Percentiles rank a stretch among this genome's conserved stretches.
Conservation (phyloP, 2,888 invertebrate genomes). For the Drosophila subsilvestris region DNA sequence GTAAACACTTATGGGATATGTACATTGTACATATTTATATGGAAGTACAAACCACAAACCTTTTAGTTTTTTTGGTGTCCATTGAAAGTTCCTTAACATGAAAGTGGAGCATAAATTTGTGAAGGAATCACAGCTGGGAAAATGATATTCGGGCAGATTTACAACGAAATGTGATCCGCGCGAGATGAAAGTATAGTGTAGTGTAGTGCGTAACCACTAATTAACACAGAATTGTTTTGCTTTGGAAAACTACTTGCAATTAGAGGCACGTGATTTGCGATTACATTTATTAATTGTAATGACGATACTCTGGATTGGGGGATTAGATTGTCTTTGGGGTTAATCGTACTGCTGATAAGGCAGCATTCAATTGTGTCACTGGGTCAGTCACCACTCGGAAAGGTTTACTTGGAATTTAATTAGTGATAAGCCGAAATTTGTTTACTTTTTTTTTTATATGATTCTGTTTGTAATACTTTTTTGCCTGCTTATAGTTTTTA, state of each 20-base stretch:
- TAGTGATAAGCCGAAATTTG: conserved; percentile 11
- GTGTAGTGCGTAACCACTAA: conserved; percentile 32
- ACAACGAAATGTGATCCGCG: conserved; percentile 26
- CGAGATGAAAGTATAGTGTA: background rate
- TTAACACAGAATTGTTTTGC: conserved; percentile 35
- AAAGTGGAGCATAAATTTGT: conserved; percentile 81
- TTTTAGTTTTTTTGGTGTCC: conserved; percentile 82
- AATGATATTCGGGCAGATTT: conserved; percentile 71
- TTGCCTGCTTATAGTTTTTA: conserved; percentile 46
- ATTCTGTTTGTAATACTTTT: conserved; percentile 9
- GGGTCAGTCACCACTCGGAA: conserved; percentile 29
- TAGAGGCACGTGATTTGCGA: conserved; percentile 66
- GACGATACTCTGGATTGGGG: conserved; percentile 11
- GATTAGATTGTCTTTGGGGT: conserved; percentile 17
- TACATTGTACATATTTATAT: background rate
- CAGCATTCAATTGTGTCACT: conserved; percentile 64
- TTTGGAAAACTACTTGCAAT: conserved; percentile 52
- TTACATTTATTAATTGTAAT: conserved; percentile 43
- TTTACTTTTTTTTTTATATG: conserved; percentile 19
- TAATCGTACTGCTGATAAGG: conserved; percentile 54
- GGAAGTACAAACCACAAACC: conserved; percentile 52
- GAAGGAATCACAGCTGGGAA: conserved; percentile 74
- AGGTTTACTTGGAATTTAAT: conserved; percentile 42
- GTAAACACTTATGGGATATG: background rate
- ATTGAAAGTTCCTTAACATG: conserved; percentile 83